Base-by-base conservation (phyloP, 2,113 vertebrate genomes). In the Nymphicus hollandicus region DNA sequence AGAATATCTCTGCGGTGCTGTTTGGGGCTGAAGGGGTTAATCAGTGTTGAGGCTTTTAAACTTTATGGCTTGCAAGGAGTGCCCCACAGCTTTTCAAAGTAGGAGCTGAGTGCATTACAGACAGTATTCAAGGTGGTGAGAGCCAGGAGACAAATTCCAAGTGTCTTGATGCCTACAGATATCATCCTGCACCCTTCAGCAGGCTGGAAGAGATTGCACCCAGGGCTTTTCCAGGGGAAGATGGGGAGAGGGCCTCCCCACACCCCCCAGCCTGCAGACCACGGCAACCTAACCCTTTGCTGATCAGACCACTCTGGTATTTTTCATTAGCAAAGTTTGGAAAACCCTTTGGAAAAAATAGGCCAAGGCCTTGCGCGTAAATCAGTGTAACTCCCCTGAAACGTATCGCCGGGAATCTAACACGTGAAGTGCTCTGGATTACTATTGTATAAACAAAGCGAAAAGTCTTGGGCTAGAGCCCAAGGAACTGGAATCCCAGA, bases 381-480 rank as follows among this genome's bases (percentile, higher is more conserved):
- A 84, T 92, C 92, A 88, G 69, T 5, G 50, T 52, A 86, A 91
- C 64, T 74, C 69, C 53, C 44, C 6, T 22, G 22, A 96, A 90
- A 93, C 41, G 9, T 24, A 92, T 81, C 73, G 68, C 83, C 3
- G 4, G 93, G 93, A 89, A 94, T 89, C 72, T 76, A 55, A 78
- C 93, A 95, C 31, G 11, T 92, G 95, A 93, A 91, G 88, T 79
- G 69, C 91, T 89, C 0, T 0, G 86, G 70, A 91, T 97, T 93
- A 89, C 86, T 94, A 29, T 88, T 92, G 53, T 89, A 97, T 92
- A 96, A 97, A 96, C 88, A 96, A 87, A 93, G 91, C 39, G 61
- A 56, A 91, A 90, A 94, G 53, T 56, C 72, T 86, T 92, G 92
- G 82, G 86, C 29, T 78, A 72, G 73, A 35, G 37, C 86, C 81